These are phyloP conservation scores for Parus major DNA, from an alignment of 2,113 vertebrate species.

Conservation along the genomic window DNA sequence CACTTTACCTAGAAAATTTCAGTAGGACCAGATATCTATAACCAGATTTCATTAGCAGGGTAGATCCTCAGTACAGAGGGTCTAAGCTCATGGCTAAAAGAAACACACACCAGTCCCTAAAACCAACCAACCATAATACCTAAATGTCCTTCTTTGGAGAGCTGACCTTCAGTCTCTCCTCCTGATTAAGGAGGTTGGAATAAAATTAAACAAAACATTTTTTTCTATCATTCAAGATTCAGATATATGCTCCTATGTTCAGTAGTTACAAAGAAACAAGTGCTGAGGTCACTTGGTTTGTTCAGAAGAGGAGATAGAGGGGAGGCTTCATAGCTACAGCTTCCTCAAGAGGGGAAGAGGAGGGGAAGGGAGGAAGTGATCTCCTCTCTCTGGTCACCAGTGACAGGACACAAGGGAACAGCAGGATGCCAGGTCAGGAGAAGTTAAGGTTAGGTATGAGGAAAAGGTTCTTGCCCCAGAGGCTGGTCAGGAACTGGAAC, in stretches of 20 bases:
- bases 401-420: neutral
- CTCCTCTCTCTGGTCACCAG: neutral
- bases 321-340: neutral
- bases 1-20: neutral
- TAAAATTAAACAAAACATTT: neutral
- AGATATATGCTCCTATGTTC: neutral
- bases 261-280: neutral
- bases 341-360: neutral
- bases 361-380: neutral
- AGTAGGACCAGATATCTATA: neutral
- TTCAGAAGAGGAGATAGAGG: neutral
- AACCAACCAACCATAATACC: fast-evolving
- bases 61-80: neutral
- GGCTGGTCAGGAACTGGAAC: neutral
- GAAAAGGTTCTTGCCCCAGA: neutral
- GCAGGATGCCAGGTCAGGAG: neutral
- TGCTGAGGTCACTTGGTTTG: neutral
- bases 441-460: neutral
- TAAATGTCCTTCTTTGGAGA: neutral
- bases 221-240: neutral
- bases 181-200: neutral
- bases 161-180: neutral
- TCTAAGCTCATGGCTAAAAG: neutral
- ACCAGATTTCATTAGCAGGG: neutral
- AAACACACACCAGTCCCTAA: neutral